These are phyloP conservation scores for Nematostella vectensis DNA, from an alignment of 92 coral and sea anemone genomes.

Conservation along the genomic window DNA sequence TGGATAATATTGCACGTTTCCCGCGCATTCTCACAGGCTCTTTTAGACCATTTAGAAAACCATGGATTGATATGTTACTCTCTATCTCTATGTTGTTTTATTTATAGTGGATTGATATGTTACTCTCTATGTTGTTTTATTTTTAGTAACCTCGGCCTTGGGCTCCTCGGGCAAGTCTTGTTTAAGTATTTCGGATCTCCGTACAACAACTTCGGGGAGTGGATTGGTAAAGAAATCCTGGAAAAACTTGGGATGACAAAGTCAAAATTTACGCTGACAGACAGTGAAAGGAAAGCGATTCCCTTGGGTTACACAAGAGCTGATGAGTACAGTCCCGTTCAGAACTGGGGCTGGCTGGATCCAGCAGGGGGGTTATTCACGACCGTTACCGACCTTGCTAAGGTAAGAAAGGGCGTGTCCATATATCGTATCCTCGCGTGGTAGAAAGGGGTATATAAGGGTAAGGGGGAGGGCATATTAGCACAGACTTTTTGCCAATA, in stretches of 20 bases:
- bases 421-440: no score
- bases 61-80: no score
- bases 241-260: constrained; percentile 32
- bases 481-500: no score
- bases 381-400: constrained; percentile 69
- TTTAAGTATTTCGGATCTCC: constrained; percentile 13
- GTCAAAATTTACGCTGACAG: constrained; percentile 26
- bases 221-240: constrained; percentile 41
- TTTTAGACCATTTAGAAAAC: no score
- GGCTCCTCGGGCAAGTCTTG: constrained; percentile 62
- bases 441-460: no score
- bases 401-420: constrained; percentile 56
- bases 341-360: constrained; percentile 90
- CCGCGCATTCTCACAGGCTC: no score
- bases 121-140: neutral
- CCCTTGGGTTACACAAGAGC: constrained; percentile 42
- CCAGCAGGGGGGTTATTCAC: constrained; percentile 79
- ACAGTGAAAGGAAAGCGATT: constrained; percentile 41
- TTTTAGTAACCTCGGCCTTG: constrained; percentile 49
- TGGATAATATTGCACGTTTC: no score
- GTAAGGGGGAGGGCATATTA: no score
- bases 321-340: constrained; percentile 6
- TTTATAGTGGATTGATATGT: no score
- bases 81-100: no score
- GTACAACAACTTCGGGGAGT: constrained; percentile 22